These are phyloP conservation scores for Emydura subglobosa DNA, from an alignment of 2,113 vertebrate genomes.

Conservation along the genomic window DNA sequence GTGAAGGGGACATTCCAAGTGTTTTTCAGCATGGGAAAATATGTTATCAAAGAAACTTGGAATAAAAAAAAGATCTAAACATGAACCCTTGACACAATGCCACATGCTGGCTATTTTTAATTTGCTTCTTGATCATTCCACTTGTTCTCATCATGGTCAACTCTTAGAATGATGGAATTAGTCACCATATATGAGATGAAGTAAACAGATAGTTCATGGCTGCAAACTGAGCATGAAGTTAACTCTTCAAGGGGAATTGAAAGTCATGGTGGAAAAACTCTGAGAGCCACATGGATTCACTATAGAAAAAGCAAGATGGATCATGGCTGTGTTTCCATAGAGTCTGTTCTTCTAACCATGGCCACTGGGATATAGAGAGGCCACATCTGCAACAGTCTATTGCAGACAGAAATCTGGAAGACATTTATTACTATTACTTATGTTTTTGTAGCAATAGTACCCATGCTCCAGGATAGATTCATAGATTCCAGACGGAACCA, in stretches of 20 bases:
- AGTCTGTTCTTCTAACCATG: background rate
- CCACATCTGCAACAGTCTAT: background rate
- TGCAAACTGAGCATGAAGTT: background rate
- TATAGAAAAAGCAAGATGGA: background rate
- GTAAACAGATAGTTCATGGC: background rate
- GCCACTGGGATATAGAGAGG: background rate
- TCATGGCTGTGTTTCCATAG: background rate
- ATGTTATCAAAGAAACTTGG: constrained; percentile 78
- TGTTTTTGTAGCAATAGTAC: background rate
- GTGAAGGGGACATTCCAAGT: constrained; percentile 62
- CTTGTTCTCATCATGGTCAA: constrained; percentile 23
- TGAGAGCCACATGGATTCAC: background rate
- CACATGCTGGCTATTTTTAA: constrained; percentile 72
- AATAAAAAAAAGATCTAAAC: constrained; percentile 75
- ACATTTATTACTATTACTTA: background rate
- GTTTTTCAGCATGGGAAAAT: constrained; percentile 81
- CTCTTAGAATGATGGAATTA: constrained; percentile 30
- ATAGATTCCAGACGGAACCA: background rate
- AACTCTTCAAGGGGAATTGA: background rate
- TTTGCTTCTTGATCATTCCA: constrained; percentile 33
- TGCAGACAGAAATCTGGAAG: background rate
- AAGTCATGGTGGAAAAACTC: fast-evolving
- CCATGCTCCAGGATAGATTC: background rate
- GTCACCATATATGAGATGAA: constrained; percentile 7
- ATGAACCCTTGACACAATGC: constrained; percentile 48